Conservation (phyloP, 1,140 invertebrate genomes). For the Mesaphorura yosii region DNA sequence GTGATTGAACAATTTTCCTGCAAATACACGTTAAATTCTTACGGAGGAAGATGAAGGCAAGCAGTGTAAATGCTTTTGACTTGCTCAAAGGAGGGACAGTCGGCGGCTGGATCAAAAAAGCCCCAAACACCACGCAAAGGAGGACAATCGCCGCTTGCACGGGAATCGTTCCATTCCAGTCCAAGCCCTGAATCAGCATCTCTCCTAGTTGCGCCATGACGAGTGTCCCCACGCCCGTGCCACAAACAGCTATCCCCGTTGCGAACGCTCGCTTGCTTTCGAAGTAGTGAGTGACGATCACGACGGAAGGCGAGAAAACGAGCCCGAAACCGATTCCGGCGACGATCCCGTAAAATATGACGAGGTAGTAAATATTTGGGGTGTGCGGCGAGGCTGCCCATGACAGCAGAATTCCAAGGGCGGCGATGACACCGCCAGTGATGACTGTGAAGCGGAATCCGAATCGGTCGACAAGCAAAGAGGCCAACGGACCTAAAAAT, state of each 20-base stretch:
- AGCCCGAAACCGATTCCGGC: constrained; percentile 19
- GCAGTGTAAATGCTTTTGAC: no score
- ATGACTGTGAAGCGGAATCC: constrained; percentile 15
- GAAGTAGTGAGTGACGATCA: constrained; percentile 16
- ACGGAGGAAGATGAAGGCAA: no score
- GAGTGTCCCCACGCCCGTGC: constrained; percentile 18
- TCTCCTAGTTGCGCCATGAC: neutral
- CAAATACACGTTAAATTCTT: no score
- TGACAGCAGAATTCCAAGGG: constrained; percentile 6
- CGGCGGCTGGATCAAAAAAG: constrained; percentile 3
- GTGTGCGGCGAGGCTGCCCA: constrained; percentile 5
- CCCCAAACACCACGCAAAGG: neutral
- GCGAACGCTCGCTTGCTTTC: constrained; percentile 15
- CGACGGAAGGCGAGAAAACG: constrained; percentile 12
- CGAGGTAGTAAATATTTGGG: neutral
- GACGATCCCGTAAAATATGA: constrained; percentile 13
- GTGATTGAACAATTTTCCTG: neutral
- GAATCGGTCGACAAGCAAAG: constrained; percentile 8
- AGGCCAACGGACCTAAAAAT: constrained; percentile 15
- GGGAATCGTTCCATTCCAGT: constrained; percentile 8
- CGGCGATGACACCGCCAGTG: constrained; percentile 3
- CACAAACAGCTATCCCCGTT: constrained; percentile 23
- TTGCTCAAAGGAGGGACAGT: no score
- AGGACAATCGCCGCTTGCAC: neutral
- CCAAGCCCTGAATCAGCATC: neutral